Evolutionary conservation across 2,888 invertebrate species (phyloP).

Genomic region (Therioaphis trifolii): DNA sequence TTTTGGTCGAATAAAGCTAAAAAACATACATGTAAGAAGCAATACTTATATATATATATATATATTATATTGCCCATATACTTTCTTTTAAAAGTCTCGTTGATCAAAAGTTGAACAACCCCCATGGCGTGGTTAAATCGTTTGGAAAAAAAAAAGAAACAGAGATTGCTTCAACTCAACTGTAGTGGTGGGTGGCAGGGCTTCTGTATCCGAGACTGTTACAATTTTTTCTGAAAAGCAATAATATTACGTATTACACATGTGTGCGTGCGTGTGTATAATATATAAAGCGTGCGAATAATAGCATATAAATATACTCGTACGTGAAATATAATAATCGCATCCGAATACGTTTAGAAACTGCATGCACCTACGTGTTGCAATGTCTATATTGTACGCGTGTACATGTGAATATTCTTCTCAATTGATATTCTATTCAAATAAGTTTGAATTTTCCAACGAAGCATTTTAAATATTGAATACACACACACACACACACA

Average conservation of each 20-base stretch:
- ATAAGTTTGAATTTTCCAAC: neutral
- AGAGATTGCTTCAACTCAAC: neutral
- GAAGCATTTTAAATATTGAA: too few relatives aligned
- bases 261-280: neutral
- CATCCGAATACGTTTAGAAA: too few relatives aligned
- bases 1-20: constrained; percentile 43
- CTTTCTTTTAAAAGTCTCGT: constrained; percentile 33
- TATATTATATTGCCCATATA: neutral
- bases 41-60: neutral
- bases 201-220: too few relatives aligned
- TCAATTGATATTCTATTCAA: constrained; percentile 6
- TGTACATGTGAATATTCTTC: neutral
- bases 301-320: constrained; percentile 1
- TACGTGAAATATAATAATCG: neutral
- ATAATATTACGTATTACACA: neutral
- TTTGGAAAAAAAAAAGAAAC: constrained; percentile 36
- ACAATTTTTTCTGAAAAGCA: neutral
- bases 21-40: constrained; percentile 5
- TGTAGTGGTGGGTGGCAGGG: too few relatives aligned
- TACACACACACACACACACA: too few relatives aligned
- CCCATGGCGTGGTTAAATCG: constrained; percentile 36
- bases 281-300: too few relatives aligned
- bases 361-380: too few relatives aligned
- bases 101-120: constrained; percentile 31
- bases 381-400: neutral